Percentiles rank a stretch among this genome's conserved stretches.
phyloP scores from a whole-genome alignment of 1,140 invertebrate genomes.

The Harlomillsia oculata region DNA sequence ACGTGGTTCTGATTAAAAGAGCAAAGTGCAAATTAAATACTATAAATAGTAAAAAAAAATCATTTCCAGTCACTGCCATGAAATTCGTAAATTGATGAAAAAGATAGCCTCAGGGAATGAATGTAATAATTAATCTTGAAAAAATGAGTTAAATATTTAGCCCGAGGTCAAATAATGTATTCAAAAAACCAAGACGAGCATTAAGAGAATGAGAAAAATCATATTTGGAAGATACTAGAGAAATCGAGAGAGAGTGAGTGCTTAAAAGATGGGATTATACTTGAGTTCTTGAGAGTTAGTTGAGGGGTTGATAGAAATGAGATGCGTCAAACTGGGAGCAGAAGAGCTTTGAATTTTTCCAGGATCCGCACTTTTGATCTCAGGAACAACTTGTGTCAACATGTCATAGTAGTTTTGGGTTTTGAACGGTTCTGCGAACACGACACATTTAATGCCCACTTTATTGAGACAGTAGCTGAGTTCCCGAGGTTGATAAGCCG shows the following conservation, averaged over 20 bases:
- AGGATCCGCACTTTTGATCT: constrained; percentile 10
- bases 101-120: too few relatives aligned
- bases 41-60: too few relatives aligned
- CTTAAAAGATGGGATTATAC: too few relatives aligned
- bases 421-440: constrained; percentile 56
- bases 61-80: too few relatives aligned
- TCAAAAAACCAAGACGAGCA: background rate
- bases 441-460: constrained; percentile 59
- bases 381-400: constrained; percentile 44
- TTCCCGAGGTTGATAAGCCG: constrained; percentile 65
- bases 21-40: background rate
- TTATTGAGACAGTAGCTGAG: constrained; percentile 69
- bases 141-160: background rate
- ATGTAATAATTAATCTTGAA: too few relatives aligned
- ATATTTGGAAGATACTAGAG: too few relatives aligned
- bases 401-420: constrained; percentile 63
- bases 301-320: constrained; percentile 32
- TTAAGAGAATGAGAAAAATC: background rate
- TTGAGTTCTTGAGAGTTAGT: too few relatives aligned
- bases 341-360: constrained; percentile 17
- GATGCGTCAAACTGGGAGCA: constrained; percentile 13
- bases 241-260: too few relatives aligned
- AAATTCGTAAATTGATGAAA: too few relatives aligned
- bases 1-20: constrained; percentile 16
- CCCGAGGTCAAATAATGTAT: background rate